A percentile compares a stretch with the other conserved stretches of the same genome.
phyloP scores from a whole-genome alignment of 2,888 invertebrate species.

The Aphidius colemani region DNA sequence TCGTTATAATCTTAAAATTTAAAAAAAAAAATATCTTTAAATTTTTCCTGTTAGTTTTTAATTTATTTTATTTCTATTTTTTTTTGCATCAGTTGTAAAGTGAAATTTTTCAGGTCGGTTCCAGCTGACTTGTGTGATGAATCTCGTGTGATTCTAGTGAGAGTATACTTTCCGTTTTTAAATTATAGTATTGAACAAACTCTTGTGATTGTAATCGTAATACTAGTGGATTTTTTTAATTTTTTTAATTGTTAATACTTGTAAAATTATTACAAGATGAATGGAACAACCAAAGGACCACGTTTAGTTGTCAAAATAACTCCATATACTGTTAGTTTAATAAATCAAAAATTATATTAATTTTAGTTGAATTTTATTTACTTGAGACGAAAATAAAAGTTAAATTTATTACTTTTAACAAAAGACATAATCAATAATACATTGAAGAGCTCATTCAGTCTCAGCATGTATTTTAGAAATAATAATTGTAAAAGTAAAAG shows the following conservation, averaged over 20 bases:
- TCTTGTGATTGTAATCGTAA: background rate
- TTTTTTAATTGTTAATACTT: background rate
- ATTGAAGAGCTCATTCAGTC: background rate
- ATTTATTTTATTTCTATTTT: slow-evolving; percentile 1
- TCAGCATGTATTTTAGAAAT: background rate
- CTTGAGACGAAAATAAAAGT: no score
- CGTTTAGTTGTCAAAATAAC: slow-evolving; percentile 46
- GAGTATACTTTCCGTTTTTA: slow-evolving; percentile 23
- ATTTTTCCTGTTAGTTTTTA: no score
- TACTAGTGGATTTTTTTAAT: background rate
- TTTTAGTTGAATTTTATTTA: no score
- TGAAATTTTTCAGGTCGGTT: background rate
- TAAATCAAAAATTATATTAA: slow-evolving; percentile 1
- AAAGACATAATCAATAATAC: no score
- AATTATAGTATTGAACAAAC: background rate
- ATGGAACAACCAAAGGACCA: slow-evolving; percentile 3
- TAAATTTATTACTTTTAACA: no score
- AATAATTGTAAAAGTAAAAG: slow-evolving; percentile 3
- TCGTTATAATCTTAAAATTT: no score
- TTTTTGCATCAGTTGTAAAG: slow-evolving; percentile 16
- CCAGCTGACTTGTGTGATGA: slow-evolving; percentile 21
- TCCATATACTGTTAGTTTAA: slow-evolving; percentile 50
- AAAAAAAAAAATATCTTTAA: no score
- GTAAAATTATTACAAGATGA: slow-evolving; percentile 1
- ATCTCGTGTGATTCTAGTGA: slow-evolving; percentile 14